Evolutionary conservation across 2,888 invertebrate species (phyloP).

Genomic region (Napeogenes inachia): DNA sequence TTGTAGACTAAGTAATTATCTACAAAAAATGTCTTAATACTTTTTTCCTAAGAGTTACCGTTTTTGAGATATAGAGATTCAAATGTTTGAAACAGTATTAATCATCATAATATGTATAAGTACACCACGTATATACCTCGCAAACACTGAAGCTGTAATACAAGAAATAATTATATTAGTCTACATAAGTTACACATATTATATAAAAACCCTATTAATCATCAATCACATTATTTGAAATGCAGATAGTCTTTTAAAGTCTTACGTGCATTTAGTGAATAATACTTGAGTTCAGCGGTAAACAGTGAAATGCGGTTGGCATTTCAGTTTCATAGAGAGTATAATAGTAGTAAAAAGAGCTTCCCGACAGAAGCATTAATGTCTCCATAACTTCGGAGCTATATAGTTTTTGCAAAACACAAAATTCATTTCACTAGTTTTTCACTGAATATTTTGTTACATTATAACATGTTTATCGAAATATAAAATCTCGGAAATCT

Average conservation of each 20-base stretch:
- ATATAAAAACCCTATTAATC: background rate
- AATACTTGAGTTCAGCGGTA: slow-evolving; percentile 19
- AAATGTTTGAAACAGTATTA: no score
- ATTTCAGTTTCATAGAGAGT: slow-evolving; percentile 47
- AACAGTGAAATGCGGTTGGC: slow-evolving; percentile 47
- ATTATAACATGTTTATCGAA: no score
- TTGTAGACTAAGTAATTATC: no score
- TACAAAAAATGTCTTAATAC: no score
- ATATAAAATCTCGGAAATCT: no score
- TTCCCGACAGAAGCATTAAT: slow-evolving; percentile 43
- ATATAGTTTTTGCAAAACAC: slow-evolving; percentile 28
- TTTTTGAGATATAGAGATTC: no score
- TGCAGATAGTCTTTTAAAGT: slow-evolving; percentile 12
- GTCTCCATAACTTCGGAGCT: slow-evolving; percentile 38
- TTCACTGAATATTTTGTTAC: background rate
- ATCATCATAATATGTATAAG: no score
- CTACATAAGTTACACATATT: no score
- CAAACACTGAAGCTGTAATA: no score
- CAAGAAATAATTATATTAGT: no score
- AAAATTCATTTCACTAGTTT: slow-evolving; percentile 10
- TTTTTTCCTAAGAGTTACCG: no score
- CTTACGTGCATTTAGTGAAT: slow-evolving; percentile 18
- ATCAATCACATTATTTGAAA: slow-evolving; percentile 4
- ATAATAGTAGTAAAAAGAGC: slow-evolving; percentile 43
- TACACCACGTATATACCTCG: no score